phyloP scores from a whole-genome alignment of 2,888 invertebrate genomes.

The Rhagonycha lutea region DNA sequence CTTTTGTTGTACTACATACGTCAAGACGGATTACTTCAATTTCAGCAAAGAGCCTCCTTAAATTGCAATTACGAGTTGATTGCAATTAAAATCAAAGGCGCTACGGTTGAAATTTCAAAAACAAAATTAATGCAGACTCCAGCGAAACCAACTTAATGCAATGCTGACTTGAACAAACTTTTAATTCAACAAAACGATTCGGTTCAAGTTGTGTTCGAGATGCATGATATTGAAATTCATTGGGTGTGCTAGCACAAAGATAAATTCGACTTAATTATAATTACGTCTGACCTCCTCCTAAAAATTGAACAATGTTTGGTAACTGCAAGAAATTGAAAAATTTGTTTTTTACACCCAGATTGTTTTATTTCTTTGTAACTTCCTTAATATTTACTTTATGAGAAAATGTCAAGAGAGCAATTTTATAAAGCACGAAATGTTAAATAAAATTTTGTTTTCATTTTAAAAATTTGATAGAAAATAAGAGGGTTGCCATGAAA shows the following conservation, averaged over 20 bases:
- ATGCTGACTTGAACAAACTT: constrained; percentile 21
- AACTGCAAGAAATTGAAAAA: not conserved
- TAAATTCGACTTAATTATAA: not conserved
- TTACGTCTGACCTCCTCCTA: not conserved
- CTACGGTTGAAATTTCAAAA: constrained; percentile 17
- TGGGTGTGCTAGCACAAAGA: not conserved
- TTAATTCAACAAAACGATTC: constrained; percentile 4
- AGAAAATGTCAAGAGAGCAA: not conserved
- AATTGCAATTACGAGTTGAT: constrained; percentile 23
- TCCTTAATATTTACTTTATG: not conserved
- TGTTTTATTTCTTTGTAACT: not conserved
- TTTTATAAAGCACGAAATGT: not conserved
- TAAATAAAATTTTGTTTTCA: not conserved
- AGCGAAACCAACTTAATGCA: constrained; percentile 29
- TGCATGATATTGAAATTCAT: constrained; percentile 16
- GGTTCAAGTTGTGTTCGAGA: constrained; percentile 11
- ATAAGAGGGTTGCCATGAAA: not conserved
- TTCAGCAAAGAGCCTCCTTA: constrained; percentile 7
- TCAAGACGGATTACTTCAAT: constrained; percentile 11
- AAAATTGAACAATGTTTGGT: not conserved
- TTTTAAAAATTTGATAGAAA: not conserved
- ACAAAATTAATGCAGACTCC: constrained; percentile 33
- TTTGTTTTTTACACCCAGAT: not conserved
- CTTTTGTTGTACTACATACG: not conserved
- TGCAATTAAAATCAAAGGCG: constrained; percentile 25